Evolutionary conservation across 2,113 vertebrate species (phyloP), one percentile per base, ranked within the genome.

Genomic region (Empidonax traillii): DNA sequence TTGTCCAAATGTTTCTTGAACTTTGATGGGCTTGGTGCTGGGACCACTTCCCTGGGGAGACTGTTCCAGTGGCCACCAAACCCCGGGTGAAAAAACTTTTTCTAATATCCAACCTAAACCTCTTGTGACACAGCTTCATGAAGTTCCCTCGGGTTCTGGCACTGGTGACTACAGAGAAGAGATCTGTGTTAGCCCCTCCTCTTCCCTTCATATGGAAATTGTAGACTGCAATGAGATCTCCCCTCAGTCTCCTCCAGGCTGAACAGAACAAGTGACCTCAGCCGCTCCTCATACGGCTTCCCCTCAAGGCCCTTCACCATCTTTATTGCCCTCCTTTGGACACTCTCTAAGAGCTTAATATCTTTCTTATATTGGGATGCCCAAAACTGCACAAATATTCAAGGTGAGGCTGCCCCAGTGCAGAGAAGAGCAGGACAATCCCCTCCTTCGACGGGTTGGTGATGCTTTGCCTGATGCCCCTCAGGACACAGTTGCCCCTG

Each of bases 381-480:
- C 25, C 17, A 31, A 3, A 76, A 11, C 79, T 27, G 21, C 39
- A 1, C 35, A 3, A 55, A 2, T 0, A 43, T 3, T 41, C 3
- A 3, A 43, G 41, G 3, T 35, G 35, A 49, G 35, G 25, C 35
- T 0, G 0, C 11, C 20, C 9, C 41, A 49, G 24, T 0, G 0
- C 71, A 47, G 55, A 41, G n/a, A n/a, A 83, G n/a, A 69, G 25
- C 0, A 0, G 71, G 41, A 43, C 47, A 69, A 49, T 69, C 21
- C 17, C 20, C 49, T 63, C 35, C 30, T 51, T 65, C 7, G 7
- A 12, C 43, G 0, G 0, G 14, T 43, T 80, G 58, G 14, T 0
- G 0, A 25, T 55, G n/a, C 43, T 56, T 43, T 35, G 20, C 58
- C 66, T 63, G 49, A 49, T 65, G 35, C 10, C 0, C 20, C 24